phyloP scores from a whole-genome alignment of 2,888 invertebrate genomes.

The Hirtodrosophila confusa region DNA sequence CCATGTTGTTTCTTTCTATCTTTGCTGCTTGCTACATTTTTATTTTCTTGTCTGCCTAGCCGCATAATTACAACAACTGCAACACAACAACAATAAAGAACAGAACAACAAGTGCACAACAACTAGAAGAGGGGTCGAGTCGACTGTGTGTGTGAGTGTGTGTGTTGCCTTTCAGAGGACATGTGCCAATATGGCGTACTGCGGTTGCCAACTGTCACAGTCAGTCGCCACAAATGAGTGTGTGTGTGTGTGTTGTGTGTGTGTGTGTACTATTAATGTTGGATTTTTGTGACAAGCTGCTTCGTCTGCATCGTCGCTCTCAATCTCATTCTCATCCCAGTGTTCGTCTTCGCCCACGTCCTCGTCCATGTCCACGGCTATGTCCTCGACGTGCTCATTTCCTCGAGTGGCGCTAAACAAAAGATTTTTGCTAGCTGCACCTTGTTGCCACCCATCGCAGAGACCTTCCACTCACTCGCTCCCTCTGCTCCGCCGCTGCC shows the following conservation, averaged over 20 bases:
- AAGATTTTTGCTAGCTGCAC: conserved; percentile 70
- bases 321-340: too few relatives aligned
- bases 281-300: conserved; percentile 33
- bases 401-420: conserved; percentile 75
- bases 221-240: conserved; percentile 27
- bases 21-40: conserved; percentile 14
- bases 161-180: conserved; percentile 64
- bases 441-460: conserved; percentile 23
- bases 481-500: too few relatives aligned
- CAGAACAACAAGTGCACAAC: conserved; percentile 22
- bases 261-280: conserved; percentile 56
- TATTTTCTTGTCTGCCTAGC: conserved; percentile 50
- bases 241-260: conserved; percentile 12
- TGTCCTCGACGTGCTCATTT: conserved; percentile 68
- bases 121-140: conserved; percentile 8
- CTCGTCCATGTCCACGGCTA: conserved; percentile 11
- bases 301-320: background rate
- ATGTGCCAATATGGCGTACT: conserved; percentile 77
- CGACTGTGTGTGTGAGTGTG: conserved; percentile 6
- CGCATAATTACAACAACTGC: conserved; percentile 72
- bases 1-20: conserved; percentile 10
- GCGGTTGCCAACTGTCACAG: conserved; percentile 60
- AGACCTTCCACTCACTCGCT: too few relatives aligned
- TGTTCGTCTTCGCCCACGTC: background rate
- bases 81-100: conserved; percentile 11